Percentiles rank a stretch among this genome's conserved stretches.
phyloP scores from a whole-genome alignment of 2,113 vertebrate species.

The Climacteris rufus region DNA sequence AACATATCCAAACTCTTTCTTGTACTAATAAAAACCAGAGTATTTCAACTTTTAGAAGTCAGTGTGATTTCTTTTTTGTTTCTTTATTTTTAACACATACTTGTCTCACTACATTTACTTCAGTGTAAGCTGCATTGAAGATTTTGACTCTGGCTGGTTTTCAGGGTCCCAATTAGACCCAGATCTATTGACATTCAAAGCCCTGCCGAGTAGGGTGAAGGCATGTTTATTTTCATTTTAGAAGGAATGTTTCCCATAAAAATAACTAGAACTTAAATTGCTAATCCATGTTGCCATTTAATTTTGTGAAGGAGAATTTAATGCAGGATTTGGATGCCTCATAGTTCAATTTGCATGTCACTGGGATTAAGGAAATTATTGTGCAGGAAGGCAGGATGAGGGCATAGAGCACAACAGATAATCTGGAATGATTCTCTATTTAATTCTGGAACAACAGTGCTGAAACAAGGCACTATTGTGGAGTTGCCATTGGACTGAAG shows the following conservation, averaged over 20 bases:
- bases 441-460: not conserved
- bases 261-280: not conserved
- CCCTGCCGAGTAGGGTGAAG: not conserved
- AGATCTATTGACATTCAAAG: not conserved
- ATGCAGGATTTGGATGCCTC: not conserved
- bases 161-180: not conserved
- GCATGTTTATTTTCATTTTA: slow-evolving; percentile 4
- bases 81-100: not conserved
- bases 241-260: not conserved
- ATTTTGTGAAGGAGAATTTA: not conserved
- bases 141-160: not conserved
- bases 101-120: not conserved
- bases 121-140: not conserved
- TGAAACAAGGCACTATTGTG: slow-evolving; percentile 43
- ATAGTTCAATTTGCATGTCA: not conserved
- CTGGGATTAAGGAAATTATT: slow-evolving; percentile 36
- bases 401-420: not conserved
- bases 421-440: slow-evolving; percentile 24
- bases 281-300: not conserved
- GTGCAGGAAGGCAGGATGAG: not conserved
- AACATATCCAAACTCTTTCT: not conserved
- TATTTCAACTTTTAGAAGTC: not conserved
- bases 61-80: not conserved
- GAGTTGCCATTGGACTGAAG: slow-evolving; percentile 36
- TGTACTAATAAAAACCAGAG: not conserved